Conservation (phyloP, 1,140 invertebrate species). For the Patella vulgata region DNA sequence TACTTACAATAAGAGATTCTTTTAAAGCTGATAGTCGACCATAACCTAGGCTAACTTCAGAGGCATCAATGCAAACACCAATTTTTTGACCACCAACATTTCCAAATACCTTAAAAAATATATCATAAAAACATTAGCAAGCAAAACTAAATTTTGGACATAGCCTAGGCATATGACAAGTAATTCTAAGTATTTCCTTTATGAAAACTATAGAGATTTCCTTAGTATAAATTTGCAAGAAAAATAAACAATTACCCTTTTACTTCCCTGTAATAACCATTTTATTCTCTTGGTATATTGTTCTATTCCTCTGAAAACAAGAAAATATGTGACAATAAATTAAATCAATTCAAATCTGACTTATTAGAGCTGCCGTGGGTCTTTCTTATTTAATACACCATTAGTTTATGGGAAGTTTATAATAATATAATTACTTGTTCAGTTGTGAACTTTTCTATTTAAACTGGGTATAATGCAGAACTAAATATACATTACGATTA, state of each 20-base stretch:
- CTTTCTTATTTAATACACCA: too few species aligned
- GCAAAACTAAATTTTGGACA: neutral
- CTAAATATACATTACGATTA: too few species aligned
- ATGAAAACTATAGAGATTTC: too few species aligned
- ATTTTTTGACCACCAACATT: slow-evolving; percentile 59
- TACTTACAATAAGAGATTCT: slow-evolving; percentile 61
- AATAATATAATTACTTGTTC: too few species aligned
- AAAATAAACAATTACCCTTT: slow-evolving; percentile 46
- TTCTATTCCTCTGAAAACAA: slow-evolving; percentile 61
- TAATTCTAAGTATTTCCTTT: too few species aligned
- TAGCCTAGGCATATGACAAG: neutral
- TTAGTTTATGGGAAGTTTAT: too few species aligned
- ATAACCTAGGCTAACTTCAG: slow-evolving; percentile 64
- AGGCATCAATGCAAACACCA: slow-evolving; percentile 61
- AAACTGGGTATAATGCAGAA: too few species aligned
- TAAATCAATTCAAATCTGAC: too few species aligned
- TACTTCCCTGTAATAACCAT: slow-evolving; percentile 64
- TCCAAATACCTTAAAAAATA: slow-evolving; percentile 60
- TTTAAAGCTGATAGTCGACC: slow-evolving; percentile 59
- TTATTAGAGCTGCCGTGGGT: too few species aligned
- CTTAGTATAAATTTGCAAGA: too few species aligned
- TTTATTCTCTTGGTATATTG: slow-evolving; percentile 65
- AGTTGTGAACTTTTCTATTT: too few species aligned
- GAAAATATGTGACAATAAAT: too few species aligned
- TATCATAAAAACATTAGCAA: neutral